Evolutionary conservation across 1,140 invertebrate genomes (phyloP).

Genomic region (Bombus impatiens): DNA sequence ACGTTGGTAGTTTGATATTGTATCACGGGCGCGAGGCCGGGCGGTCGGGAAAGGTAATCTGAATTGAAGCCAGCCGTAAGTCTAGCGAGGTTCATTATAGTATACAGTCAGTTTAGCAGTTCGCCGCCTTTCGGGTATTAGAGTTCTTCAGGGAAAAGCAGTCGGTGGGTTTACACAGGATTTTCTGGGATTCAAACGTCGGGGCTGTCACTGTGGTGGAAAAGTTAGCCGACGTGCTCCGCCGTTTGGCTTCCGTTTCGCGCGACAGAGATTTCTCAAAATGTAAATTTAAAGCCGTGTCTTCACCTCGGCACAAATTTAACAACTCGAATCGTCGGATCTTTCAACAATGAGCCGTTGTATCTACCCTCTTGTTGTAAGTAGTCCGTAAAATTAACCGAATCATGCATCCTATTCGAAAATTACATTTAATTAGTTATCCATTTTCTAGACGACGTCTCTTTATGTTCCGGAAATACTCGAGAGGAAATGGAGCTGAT

Average conservation of each 20-base stretch:
- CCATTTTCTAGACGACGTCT: too few species aligned
- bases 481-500: neutral
- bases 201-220: conserved; percentile 59
- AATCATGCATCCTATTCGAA: neutral
- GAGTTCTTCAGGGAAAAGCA: conserved; percentile 47
- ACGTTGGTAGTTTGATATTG: neutral
- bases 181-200: conserved; percentile 66
- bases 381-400: conserved; percentile 1
- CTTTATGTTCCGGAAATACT: neutral
- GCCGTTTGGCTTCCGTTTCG: conserved; percentile 65
- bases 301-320: conserved; percentile 54
- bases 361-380: neutral
- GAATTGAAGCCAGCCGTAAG: neutral
- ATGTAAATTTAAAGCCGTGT: conserved; percentile 68
- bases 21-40: neutral
- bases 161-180: conserved; percentile 61
- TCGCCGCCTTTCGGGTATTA: conserved; percentile 59
- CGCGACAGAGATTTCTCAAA: conserved; percentile 63
- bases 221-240: conserved; percentile 65
- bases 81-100: conserved; percentile 28
- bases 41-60: neutral
- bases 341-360: neutral
- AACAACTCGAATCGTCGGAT: neutral
- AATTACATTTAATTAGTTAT: neutral
- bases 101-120: conserved; percentile 55